Percentiles rank a stretch among this genome's conserved stretches.
phyloP scores from a whole-genome alignment of 2,113 vertebrate genomes.

The Semnopithecus entellus region DNA sequence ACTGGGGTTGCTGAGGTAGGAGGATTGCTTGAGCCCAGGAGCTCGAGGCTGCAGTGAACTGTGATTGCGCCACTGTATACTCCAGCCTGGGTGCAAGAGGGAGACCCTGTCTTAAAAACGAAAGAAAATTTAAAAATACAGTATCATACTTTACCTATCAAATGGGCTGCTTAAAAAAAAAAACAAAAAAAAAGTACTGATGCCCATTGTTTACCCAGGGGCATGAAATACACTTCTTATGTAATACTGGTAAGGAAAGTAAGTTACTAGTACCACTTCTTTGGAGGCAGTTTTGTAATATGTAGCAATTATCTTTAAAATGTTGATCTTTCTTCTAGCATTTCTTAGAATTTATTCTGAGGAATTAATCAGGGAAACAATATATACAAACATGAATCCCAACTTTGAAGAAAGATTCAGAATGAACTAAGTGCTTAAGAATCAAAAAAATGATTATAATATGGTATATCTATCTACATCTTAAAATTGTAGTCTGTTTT shows the following conservation, averaged over 20 bases:
- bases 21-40: no score
- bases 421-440: slow-evolving; percentile 26
- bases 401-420: slow-evolving; percentile 37
- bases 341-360: slow-evolving; percentile 44
- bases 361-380: slow-evolving; percentile 24
- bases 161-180: not conserved
- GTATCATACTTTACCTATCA: not conserved
- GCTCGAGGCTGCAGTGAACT: no score
- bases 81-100: no score
- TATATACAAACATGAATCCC: slow-evolving; percentile 48
- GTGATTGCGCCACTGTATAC: no score
- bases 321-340: not conserved
- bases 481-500: slow-evolving; percentile 61
- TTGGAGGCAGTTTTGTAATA: not conserved
- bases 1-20: no score
- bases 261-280: not conserved
- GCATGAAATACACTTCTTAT: not conserved
- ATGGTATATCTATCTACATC: not conserved
- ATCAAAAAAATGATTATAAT: slow-evolving; percentile 15
- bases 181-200: not conserved
- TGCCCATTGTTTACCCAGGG: not conserved
- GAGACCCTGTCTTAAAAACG: no score
- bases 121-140: not conserved
- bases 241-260: not conserved
- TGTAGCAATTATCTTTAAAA: slow-evolving; percentile 6